phyloP scores from a whole-genome alignment of 2,888 invertebrate genomes.

The Epinotia bilunana region DNA sequence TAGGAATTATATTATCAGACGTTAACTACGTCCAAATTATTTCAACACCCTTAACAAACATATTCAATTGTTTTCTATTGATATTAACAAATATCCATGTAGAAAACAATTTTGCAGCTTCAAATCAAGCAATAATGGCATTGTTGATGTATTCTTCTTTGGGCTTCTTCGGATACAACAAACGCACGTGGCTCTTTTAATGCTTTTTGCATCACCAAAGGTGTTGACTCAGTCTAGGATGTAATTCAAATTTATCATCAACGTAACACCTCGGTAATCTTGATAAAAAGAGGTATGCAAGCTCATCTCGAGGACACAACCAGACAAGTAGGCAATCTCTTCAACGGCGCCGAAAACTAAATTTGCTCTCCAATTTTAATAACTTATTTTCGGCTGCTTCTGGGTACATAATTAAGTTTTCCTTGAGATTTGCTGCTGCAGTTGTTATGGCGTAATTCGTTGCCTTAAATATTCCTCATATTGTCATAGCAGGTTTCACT shows the following conservation, averaged over 20 bases:
- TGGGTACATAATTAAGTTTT: slow-evolving; percentile 23
- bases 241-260: slow-evolving; percentile 16
- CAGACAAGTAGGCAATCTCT: slow-evolving; percentile 63
- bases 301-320: slow-evolving; percentile 70
- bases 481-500: background rate
- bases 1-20: background rate
- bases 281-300: slow-evolving; percentile 67
- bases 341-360: slow-evolving; percentile 22
- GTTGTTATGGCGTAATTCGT: background rate
- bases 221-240: background rate
- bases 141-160: background rate
- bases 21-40: background rate
- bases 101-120: background rate
- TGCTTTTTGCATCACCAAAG: background rate
- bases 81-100: background rate
- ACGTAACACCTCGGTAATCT: slow-evolving; percentile 65
- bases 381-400: slow-evolving; percentile 13
- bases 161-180: background rate
- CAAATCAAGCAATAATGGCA: background rate
- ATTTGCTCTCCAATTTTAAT: slow-evolving; percentile 16
- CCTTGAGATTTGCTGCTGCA: background rate
- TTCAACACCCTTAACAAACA: background rate
- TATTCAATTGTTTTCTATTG: background rate
- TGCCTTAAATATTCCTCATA: slow-evolving; percentile 1
- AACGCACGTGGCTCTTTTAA: background rate